Evolutionary conservation across 2,113 vertebrate genomes (phyloP).

Genomic region (Solea solea): DNA sequence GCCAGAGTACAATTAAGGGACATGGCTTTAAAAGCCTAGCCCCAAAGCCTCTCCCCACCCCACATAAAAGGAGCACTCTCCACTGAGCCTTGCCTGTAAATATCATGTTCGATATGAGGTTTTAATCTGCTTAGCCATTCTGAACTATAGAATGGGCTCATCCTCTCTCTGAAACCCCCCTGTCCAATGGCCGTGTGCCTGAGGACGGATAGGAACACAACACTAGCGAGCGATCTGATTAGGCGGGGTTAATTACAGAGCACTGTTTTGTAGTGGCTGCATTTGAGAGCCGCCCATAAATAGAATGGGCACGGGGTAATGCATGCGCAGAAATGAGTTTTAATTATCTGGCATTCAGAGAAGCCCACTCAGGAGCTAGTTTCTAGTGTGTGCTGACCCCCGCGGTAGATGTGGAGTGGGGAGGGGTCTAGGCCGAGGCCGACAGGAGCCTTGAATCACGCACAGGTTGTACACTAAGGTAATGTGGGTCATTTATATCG

Average conservation of each 20-base stretch:
- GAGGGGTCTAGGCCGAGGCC: slow-evolving; percentile 52
- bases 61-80: slow-evolving; percentile 82
- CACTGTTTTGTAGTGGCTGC: slow-evolving; percentile 83
- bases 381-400: slow-evolving; percentile 71
- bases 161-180: slow-evolving; percentile 77
- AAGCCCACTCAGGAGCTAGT: slow-evolving; percentile 71
- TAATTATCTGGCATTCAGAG: slow-evolving; percentile 81
- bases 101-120: slow-evolving; percentile 84
- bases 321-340: slow-evolving; percentile 83
- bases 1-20: slow-evolving; percentile 81
- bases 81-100: slow-evolving; percentile 79
- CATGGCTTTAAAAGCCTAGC: slow-evolving; percentile 78
- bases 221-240: slow-evolving; percentile 83
- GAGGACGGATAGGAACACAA: slow-evolving; percentile 81
- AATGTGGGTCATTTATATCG: slow-evolving; percentile 55
- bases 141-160: slow-evolving; percentile 83
- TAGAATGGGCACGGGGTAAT: slow-evolving; percentile 82
- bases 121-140: slow-evolving; percentile 85
- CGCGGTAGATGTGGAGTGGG: slow-evolving; percentile 59
- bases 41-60: slow-evolving; percentile 69
- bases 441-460: slow-evolving; percentile 39
- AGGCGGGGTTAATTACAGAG: slow-evolving; percentile 86
- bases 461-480: slow-evolving; percentile 43
- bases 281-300: slow-evolving; percentile 83
- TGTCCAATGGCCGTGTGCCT: slow-evolving; percentile 79